A percentile compares a stretch with the other conserved stretches of the same genome.
Evolutionary conservation across 2,113 vertebrate species (phyloP).

Genomic region (Notiomystis cincta): DNA sequence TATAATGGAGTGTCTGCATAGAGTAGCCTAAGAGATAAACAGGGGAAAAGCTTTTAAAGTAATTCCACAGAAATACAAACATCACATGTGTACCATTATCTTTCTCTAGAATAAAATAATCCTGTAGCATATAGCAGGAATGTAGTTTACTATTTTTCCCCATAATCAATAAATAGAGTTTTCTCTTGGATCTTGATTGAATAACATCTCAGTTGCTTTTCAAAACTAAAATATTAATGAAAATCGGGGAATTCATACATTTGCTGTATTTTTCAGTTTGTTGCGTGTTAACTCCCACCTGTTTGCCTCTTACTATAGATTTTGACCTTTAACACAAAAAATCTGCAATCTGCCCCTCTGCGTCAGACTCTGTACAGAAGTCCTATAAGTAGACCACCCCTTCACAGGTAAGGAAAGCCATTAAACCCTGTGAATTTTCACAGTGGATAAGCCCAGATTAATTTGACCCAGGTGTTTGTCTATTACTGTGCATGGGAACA

Average conservation of each 20-base stretch:
- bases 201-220: background rate
- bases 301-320: background rate
- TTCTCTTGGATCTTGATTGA: background rate
- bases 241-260: background rate
- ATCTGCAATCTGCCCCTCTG: background rate
- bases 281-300: background rate
- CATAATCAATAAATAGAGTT: background rate
- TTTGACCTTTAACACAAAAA: constrained; percentile 27
- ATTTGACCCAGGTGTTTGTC: constrained; percentile 65
- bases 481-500: constrained; percentile 35
- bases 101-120: background rate
- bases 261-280: background rate
- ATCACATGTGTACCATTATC: rapidly evolving
- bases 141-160: background rate
- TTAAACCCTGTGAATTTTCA: constrained; percentile 62
- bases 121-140: background rate
- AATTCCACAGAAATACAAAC: background rate
- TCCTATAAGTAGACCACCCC: constrained; percentile 49
- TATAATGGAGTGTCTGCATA: background rate
- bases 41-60: background rate
- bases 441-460: constrained; percentile 64
- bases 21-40: background rate
- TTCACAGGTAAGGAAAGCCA: constrained; percentile 52
- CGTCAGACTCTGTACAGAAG: background rate
- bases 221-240: background rate